These are phyloP conservation scores for Lithophane leautieri DNA, from an alignment of 2,888 invertebrate species.

Conservation along the genomic window DNA sequence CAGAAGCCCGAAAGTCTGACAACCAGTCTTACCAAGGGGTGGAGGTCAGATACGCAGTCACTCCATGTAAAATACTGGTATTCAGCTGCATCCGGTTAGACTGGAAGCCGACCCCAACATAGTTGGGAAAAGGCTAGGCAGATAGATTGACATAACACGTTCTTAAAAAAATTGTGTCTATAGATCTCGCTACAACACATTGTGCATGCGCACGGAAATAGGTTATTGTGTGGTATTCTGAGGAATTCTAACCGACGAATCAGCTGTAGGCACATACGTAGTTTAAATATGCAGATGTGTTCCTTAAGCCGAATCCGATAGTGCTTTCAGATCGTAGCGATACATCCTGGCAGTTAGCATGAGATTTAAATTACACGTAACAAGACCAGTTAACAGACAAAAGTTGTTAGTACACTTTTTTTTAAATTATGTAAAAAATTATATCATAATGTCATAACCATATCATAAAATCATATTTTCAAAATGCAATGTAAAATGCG, in stretches of 20 bases:
- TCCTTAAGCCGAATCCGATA: not conserved
- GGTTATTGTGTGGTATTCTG: conserved; percentile 6
- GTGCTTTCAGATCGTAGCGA: not conserved
- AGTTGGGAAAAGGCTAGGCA: too few species aligned
- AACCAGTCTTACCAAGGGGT: too few species aligned
- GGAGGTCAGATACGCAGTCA: too few species aligned
- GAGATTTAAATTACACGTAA: not conserved
- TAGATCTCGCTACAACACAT: not conserved
- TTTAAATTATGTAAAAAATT: too few species aligned
- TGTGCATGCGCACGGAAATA: not conserved
- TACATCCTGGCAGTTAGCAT: not conserved
- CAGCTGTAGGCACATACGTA: not conserved
- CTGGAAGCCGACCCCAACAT: too few species aligned
- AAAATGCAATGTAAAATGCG: not conserved
- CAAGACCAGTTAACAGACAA: not conserved
- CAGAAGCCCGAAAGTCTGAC: too few species aligned
- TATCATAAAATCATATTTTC: too few species aligned
- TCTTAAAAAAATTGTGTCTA: not conserved
- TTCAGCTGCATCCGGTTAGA: too few species aligned
- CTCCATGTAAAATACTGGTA: too few species aligned
- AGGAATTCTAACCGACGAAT: not conserved
- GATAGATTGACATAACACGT: too few species aligned
- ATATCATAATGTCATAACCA: too few species aligned
- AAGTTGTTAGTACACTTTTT: not conserved
- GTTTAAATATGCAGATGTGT: not conserved